Evolutionary conservation across 1,140 invertebrate species (phyloP).

Genomic region (Teleopsis dalmanni): DNA sequence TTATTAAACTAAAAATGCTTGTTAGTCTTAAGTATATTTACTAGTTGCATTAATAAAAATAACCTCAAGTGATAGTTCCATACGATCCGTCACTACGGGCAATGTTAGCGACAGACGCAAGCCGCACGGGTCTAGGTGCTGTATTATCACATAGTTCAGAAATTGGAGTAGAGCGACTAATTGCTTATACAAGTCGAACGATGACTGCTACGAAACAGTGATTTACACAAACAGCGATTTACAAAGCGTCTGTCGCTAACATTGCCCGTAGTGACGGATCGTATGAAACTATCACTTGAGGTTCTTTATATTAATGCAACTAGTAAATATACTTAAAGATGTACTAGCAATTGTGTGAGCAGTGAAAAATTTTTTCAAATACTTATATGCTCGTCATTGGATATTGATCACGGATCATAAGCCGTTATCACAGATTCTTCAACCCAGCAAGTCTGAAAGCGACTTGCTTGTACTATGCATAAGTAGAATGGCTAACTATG

Average conservation of each 20-base stretch:
- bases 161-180: not conserved
- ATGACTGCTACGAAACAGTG: constrained; percentile 43
- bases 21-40: no score
- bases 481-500: constrained; percentile 26
- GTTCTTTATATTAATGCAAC: no score
- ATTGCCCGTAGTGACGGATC: no score
- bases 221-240: constrained; percentile 45
- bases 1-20: no score
- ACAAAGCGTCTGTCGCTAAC: no score
- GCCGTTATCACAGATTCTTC: constrained; percentile 41
- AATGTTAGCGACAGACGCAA: not conserved
- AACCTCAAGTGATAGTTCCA: not conserved
- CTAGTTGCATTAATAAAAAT: no score
- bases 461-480: constrained; percentile 35
- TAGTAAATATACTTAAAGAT: no score
- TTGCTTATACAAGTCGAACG: constrained; percentile 6
- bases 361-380: constrained; percentile 41
- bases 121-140: not conserved
- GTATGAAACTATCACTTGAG: no score
- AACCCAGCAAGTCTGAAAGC: constrained; percentile 16
- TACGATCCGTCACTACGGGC: not conserved
- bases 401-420: constrained; percentile 47
- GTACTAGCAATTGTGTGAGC: constrained; percentile 41
- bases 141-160: not conserved
- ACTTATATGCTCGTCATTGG: constrained; percentile 45